Evolutionary conservation across 1,140 invertebrate genomes (phyloP).

Genomic region (Drosophila albomicans): DNA sequence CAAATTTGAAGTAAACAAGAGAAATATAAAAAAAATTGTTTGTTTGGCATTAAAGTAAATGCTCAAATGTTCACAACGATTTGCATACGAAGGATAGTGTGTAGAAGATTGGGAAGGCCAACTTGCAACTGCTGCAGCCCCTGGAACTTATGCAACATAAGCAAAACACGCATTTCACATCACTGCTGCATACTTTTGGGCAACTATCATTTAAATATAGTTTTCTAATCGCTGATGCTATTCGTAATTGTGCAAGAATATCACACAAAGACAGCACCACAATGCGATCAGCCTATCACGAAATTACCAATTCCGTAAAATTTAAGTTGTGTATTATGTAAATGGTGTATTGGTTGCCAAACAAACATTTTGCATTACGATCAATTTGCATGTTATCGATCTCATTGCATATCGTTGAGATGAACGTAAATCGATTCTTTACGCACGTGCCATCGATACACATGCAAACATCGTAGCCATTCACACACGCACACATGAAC

Average conservation of each 20-base stretch:
- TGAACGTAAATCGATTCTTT: conserved; percentile 28
- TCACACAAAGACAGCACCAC: neutral
- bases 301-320: too few species aligned
- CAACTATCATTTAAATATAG: too few species aligned
- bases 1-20: neutral
- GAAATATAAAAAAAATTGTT: neutral
- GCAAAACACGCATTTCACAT: too few species aligned
- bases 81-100: too few species aligned
- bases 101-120: neutral
- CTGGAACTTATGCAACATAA: too few species aligned
- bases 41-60: conserved; percentile 46
- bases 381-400: conserved; percentile 20
- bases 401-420: neutral
- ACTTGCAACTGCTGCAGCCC: too few species aligned
- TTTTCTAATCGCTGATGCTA: too few species aligned
- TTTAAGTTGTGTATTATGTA: too few species aligned
- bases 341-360: neutral
- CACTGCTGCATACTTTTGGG: too few species aligned
- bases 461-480: neutral
- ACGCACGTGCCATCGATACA: conserved; percentile 38
- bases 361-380: neutral
- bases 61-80: conserved; percentile 29
- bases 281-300: too few species aligned
- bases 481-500: conserved; percentile 5
- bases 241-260: neutral